These are phyloP conservation scores for Candidula unifasciata DNA, from an alignment of 2,888 invertebrate genomes.

Conservation along the genomic window DNA sequence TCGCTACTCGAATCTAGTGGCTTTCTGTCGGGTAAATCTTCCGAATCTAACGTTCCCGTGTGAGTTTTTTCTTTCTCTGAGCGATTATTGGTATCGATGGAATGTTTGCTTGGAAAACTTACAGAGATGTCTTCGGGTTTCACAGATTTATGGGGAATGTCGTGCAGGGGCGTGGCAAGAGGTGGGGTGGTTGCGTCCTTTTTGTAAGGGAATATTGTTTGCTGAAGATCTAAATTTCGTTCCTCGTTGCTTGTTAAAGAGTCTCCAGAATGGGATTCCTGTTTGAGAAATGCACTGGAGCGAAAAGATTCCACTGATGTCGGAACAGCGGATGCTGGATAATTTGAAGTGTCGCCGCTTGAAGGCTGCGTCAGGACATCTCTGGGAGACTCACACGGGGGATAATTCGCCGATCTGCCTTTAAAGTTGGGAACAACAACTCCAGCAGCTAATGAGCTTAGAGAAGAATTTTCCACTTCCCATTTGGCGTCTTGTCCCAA, in stretches of 20 bases:
- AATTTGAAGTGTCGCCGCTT: slow-evolving; percentile 33
- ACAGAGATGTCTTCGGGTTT: not conserved
- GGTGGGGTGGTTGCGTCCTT: not conserved
- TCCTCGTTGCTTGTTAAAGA: not conserved
- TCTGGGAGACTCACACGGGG: not conserved
- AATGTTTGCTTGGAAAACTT: not conserved
- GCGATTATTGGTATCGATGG: not conserved
- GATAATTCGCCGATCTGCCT: slow-evolving; percentile 20
- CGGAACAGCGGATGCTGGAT: not conserved
- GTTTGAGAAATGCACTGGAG: not conserved
- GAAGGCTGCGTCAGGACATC: slow-evolving; percentile 3
- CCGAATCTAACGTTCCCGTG: not conserved
- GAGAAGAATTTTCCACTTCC: slow-evolving; percentile 6
- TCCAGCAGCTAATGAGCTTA: slow-evolving; percentile 10
- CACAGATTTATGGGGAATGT: not conserved
- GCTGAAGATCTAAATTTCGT: not conserved
- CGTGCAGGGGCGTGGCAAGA: not conserved
- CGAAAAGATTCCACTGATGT: slow-evolving; percentile 20
- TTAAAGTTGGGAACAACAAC: not conserved
- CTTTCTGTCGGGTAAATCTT: not conserved
- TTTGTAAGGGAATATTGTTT: not conserved
- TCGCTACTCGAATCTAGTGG: not conserved
- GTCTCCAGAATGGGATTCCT: not conserved
- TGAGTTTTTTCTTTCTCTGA: too few species aligned
- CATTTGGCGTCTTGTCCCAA: slow-evolving; percentile 4